Conservation (phyloP, 2,113 vertebrate genomes). For the Syngnathus floridae region DNA sequence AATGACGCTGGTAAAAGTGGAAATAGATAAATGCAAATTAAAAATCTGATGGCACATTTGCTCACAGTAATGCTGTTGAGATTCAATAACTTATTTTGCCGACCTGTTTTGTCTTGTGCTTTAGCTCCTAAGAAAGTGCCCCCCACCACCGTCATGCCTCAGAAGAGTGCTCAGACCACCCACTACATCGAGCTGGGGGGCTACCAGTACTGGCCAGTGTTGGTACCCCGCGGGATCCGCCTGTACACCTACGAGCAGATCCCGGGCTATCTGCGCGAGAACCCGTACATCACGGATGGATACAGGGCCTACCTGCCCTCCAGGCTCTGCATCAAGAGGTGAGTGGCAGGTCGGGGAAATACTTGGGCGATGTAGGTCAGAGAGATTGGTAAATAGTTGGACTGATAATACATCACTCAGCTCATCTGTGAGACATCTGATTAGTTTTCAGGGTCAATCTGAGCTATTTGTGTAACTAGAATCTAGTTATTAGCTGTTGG, state of each 20-base stretch:
- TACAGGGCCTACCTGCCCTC: conserved; percentile 95
- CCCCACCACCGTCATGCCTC: conserved; percentile 70
- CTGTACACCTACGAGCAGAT: conserved; percentile 96
- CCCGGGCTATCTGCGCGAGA: conserved; percentile 89
- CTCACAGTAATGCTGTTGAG: not conserved
- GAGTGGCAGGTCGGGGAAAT: not conserved
- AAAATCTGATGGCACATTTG: not conserved
- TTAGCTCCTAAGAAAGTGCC: conserved; percentile 11
- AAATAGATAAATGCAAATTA: not conserved
- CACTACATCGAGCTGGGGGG: conserved; percentile 93
- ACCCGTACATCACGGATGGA: conserved; percentile 96
- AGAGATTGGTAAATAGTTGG: not conserved
- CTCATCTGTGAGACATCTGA: not conserved
- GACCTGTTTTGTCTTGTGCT: not conserved
- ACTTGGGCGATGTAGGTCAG: not conserved
- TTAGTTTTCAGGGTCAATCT: not conserved
- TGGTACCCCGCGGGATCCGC: conserved; percentile 87
- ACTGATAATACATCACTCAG: not conserved
- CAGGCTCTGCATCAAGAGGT: conserved; percentile 92
- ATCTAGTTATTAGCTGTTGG: too few species aligned
- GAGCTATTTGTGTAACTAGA: too few species aligned
- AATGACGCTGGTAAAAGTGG: too few species aligned
- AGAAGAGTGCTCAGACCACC: conserved; percentile 70
- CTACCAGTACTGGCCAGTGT: conserved; percentile 93
- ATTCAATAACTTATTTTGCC: not conserved